Percentiles rank a stretch among this genome's conserved stretches.
Evolutionary conservation across 2,797 vertebrate genomes (phyloP).

Genomic region (Ataeniobius toweri): DNA sequence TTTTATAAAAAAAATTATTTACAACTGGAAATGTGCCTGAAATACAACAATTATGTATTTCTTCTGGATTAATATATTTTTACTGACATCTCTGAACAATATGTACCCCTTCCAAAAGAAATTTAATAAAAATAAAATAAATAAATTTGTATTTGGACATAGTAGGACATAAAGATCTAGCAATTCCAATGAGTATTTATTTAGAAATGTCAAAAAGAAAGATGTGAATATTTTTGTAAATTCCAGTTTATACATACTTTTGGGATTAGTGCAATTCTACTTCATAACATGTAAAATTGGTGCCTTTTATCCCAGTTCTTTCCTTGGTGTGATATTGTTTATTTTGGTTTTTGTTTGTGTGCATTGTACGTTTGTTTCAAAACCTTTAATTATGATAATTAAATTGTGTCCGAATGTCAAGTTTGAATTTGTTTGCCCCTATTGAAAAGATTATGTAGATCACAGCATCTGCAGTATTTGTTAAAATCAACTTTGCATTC

Average conservation of each 20-base stretch:
- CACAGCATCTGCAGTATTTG: not conserved
- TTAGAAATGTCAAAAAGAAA: not conserved
- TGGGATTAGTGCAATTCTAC: not conserved
- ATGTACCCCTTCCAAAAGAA: not conserved
- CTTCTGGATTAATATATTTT: not conserved
- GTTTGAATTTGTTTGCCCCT: not conserved
- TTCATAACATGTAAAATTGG: constrained; percentile 20
- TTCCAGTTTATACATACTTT: constrained; percentile 29
- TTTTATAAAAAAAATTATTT: constrained; percentile 3
- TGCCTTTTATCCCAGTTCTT: constrained; percentile 42
- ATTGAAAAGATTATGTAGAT: not conserved
- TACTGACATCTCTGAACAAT: not conserved
- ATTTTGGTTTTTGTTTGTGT: constrained; percentile 10
- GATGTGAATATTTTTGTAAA: constrained; percentile 17
- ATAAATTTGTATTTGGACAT: not conserved
- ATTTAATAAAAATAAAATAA: not conserved
- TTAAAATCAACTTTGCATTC: not conserved
- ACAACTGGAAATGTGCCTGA: not conserved
- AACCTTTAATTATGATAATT: not conserved
- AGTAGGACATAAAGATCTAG: not conserved
- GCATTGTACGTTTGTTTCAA: constrained; percentile 26
- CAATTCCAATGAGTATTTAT: constrained; percentile 11
- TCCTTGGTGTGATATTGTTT: not conserved
- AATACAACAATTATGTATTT: constrained; percentile 10
- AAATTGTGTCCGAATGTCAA: not conserved